Evolutionary conservation across 2,113 vertebrate species (phyloP), one percentile per base, ranked within the genome.

Genomic region (Anoura caudifer): DNA sequence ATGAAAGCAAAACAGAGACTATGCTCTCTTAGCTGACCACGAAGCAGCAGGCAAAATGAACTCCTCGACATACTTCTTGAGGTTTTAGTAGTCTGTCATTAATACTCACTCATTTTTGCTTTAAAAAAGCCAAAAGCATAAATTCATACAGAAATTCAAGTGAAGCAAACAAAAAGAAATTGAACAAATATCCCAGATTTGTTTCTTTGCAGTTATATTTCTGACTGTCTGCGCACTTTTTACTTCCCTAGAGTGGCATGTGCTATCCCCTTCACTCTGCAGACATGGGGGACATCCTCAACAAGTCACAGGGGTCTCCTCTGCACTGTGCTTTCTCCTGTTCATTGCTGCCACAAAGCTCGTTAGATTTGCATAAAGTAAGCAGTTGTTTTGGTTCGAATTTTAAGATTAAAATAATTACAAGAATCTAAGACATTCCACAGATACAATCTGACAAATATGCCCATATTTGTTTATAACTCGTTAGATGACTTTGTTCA

Each of bases 391-490:
- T 94, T 43, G 38, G 38, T 85, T 95, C 56, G 33, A 47, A 72
- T 95, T 93, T 95, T 61, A 87, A 67, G 45, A 69, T 72, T 72
- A 69, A 88, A 94, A 77, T 92, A 75, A 91, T 87, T 69, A 82
- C 17, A 91, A 82, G 91, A 76, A 36, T 93, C 61, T 8, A 73
- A 93, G 54, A 92, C 24, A 91, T 52, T 86, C 14, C 24, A 87
- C 36, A 95, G 61, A 93, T 16, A 95, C 56, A 91, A 54, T 77
- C 85, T 93, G n/a, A 95, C 90, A 91, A 91, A 81, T 85, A 72
- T 82, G 13, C 65, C 50, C 77, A 54, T 56, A 28, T 96, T 88
- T 85, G 47, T 94, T 90, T 84, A 77, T 4, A 90, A 63, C 70
- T 83, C 90, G 28, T 61, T 87, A 90, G 15, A 80, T 63, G 69